A percentile compares a stretch with the other conserved stretches of the same genome.
Conservation (phyloP, 2,797 vertebrate genomes). For the Lepilemur septentrionalis region DNA sequence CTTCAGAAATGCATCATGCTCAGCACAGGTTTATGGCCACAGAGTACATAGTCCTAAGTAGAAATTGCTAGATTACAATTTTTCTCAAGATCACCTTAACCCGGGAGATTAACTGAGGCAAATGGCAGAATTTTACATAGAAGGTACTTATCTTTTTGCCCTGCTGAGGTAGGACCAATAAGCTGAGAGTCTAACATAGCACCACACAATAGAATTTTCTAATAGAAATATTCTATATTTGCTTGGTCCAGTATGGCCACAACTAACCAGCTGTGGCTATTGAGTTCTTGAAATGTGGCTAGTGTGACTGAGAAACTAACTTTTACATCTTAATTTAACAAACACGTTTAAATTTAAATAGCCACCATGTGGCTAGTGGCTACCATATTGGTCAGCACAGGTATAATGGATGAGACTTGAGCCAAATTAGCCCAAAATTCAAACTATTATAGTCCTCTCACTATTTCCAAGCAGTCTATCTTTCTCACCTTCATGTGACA, state of each 20-base stretch:
- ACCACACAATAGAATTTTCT: neutral
- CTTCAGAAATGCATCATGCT: neutral
- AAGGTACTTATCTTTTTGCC: neutral
- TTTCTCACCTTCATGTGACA: neutral
- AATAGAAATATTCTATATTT: neutral
- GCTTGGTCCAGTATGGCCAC: neutral
- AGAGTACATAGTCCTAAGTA: neutral
- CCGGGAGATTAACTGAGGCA: neutral
- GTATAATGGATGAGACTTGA: neutral
- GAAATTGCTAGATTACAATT: neutral
- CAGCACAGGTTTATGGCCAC: neutral
- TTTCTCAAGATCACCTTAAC: neutral
- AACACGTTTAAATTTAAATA: neutral
- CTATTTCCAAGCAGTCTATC: neutral
- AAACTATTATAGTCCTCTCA: neutral
- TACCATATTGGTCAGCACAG: neutral
- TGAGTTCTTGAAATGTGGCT: neutral
- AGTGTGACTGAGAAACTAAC: neutral
- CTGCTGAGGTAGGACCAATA: neutral
- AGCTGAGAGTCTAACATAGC: neutral
- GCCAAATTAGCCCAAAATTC: neutral
- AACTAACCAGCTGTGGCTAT: neutral
- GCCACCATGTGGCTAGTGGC: neutral
- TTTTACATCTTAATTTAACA: conserved; percentile 21
- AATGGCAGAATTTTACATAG: neutral